Evolutionary conservation across 2,113 vertebrate genomes (phyloP).

Genomic region (Pheucticus melanocephalus): DNA sequence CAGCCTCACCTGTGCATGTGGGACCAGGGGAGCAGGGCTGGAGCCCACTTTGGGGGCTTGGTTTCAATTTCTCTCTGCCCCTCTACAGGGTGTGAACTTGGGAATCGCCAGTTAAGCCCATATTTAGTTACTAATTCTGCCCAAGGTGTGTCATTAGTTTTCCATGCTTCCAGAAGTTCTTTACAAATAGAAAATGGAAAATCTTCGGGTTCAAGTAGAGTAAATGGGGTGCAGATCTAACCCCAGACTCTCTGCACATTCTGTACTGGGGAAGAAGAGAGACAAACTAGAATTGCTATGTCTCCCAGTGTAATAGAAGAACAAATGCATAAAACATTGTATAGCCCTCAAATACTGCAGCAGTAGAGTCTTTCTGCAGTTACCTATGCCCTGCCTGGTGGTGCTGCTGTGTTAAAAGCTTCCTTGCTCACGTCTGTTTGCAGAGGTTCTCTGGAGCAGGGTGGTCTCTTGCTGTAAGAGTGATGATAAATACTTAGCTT

Average conservation of each 20-base stretch:
- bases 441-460: neutral
- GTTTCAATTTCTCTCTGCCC: neutral
- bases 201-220: neutral
- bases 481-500: neutral
- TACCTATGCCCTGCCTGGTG: neutral
- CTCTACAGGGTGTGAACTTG: neutral
- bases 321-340: neutral
- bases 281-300: neutral
- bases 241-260: neutral
- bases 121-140: neutral
- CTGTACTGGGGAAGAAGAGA: neutral
- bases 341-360: neutral
- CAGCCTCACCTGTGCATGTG: accelerated
- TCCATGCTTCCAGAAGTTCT: neutral
- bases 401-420: neutral
- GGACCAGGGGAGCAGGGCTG: neutral
- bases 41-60: neutral
- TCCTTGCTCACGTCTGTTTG: neutral
- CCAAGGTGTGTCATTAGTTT: neutral
- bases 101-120: neutral
- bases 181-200: neutral
- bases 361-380: neutral
- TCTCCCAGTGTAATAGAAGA: accelerated
- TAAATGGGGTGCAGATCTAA: neutral
- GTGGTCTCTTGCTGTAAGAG: neutral